phyloP scores from a whole-genome alignment of 1,140 invertebrate species.

The Apis florea region DNA sequence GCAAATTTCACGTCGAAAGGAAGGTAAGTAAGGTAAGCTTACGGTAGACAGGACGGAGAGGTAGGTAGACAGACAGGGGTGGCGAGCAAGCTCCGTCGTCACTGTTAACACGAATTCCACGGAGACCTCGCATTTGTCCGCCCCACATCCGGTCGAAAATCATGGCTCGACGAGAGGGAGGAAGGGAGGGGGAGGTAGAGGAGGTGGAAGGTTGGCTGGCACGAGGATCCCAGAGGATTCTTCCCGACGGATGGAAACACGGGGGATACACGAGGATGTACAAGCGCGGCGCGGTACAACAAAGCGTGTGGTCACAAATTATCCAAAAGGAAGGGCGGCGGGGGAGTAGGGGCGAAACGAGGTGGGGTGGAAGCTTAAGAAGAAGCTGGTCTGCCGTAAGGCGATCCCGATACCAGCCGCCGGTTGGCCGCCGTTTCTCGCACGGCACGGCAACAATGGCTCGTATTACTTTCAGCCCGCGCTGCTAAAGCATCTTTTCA shows the following conservation, averaged over 20 bases:
- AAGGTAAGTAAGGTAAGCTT: no score
- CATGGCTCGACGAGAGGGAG: no score
- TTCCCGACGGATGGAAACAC: no score
- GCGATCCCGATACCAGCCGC: slow-evolving; percentile 27
- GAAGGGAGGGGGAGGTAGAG: no score
- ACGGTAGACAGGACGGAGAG: not conserved
- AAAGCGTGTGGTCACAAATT: no score
- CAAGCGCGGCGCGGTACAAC: not conserved
- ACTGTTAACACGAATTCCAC: not conserved
- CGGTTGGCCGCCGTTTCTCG: not conserved
- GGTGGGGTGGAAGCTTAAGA: slow-evolving; percentile 19
- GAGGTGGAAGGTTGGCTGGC: no score
- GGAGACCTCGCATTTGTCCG: not conserved
- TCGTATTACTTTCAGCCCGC: slow-evolving; percentile 38
- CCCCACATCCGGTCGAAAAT: not conserved
- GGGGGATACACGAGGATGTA: not conserved
- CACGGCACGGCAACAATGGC: slow-evolving; percentile 29
- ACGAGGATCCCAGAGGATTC: not conserved
- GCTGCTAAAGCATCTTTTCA: slow-evolving; percentile 47
- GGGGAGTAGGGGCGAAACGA: not conserved
- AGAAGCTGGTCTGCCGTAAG: slow-evolving; percentile 19
- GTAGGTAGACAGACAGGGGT: not conserved
- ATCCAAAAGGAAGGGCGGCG: no score
- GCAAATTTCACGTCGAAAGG: not conserved
- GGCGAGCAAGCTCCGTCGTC: not conserved